Conservation (phyloP, 23 tunicate species). For the Phallusia fumigata region DNA sequence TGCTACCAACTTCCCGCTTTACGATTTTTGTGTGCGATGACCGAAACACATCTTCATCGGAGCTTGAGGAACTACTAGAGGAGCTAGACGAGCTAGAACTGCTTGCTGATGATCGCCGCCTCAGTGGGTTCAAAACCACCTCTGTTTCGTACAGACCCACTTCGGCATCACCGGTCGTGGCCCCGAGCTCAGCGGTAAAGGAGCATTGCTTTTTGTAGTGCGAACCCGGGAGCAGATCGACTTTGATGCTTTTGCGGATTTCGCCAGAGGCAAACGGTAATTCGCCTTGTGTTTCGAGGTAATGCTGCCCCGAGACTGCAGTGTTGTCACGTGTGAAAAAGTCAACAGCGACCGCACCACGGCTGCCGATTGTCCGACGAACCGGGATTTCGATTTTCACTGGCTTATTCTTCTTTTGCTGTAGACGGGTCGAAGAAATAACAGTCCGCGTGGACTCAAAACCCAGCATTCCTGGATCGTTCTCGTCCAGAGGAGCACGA, state of each 20-base stretch:
- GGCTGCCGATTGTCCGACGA: conserved; percentile 73
- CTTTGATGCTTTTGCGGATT: conserved; percentile 37
- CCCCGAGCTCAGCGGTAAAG: conserved; percentile 75
- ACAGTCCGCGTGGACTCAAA: conserved; percentile 36
- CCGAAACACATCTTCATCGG: conserved; percentile 3
- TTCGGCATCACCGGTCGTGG: conserved; percentile 77
- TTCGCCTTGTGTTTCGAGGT: conserved; percentile 64
- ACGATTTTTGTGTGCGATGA: conserved; percentile 4
- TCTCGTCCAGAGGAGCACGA: conserved; percentile 51
- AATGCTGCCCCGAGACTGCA: conserved; percentile 90
- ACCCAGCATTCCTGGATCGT: conserved; percentile 83
- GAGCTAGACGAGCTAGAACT: neutral
- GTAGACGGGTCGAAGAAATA: conserved; percentile 13
- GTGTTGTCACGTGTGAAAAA: conserved; percentile 92
- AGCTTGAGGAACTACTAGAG: neutral
- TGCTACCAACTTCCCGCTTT: neutral
- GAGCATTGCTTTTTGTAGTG: conserved; percentile 47
- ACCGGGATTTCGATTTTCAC: conserved; percentile 62
- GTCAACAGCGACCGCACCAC: conserved; percentile 81
- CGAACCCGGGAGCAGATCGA: conserved; percentile 48
- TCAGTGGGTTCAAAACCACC: conserved; percentile 49
- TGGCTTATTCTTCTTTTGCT: neutral
- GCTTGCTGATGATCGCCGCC: neutral
- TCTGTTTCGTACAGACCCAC: conserved; percentile 89
- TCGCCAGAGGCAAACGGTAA: conserved; percentile 60